Percentiles rank a stretch among this genome's conserved stretches.
Evolutionary conservation across 1,140 invertebrate genomes (phyloP).

Genomic region (Drosophila kepulauana): DNA sequence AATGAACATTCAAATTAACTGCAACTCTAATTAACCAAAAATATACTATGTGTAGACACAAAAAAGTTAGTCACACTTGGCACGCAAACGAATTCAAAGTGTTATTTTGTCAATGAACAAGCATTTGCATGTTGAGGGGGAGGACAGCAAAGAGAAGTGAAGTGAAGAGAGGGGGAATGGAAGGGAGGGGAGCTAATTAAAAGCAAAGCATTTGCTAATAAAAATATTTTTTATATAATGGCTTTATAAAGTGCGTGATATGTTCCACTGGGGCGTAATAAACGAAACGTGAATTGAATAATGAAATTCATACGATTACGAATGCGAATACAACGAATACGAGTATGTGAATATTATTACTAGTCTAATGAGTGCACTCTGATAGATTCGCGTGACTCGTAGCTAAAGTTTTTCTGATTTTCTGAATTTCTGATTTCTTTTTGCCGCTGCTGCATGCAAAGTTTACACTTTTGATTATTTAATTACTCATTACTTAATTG

Average conservation of each 20-base stretch:
- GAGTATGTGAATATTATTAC: slow-evolving; percentile 60
- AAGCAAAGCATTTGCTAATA: slow-evolving; percentile 69
- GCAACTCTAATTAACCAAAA: slow-evolving; percentile 74
- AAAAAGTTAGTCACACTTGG: slow-evolving; percentile 42
- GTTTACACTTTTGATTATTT: slow-evolving; percentile 18
- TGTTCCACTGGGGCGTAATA: slow-evolving; percentile 55
- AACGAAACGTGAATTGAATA: slow-evolving; percentile 60
- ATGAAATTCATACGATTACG: slow-evolving; percentile 62
- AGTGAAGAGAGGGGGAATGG: neutral
- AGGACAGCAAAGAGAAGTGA: neutral
- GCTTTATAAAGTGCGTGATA: slow-evolving; percentile 76
- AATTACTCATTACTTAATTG: neutral
- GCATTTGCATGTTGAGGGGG: slow-evolving; percentile 16
- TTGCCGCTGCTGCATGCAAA: slow-evolving; percentile 38
- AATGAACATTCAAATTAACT: slow-evolving; percentile 79
- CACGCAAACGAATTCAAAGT: slow-evolving; percentile 55
- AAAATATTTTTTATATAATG: slow-evolving; percentile 71
- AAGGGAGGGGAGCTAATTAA: slow-evolving; percentile 59
- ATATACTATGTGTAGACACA: slow-evolving; percentile 24
- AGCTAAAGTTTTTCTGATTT: slow-evolving; percentile 29
- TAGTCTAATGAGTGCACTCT: slow-evolving; percentile 69
- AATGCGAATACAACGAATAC: slow-evolving; percentile 14
- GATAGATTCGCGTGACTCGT: slow-evolving; percentile 69
- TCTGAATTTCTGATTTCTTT: neutral
- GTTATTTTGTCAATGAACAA: slow-evolving; percentile 59